Evolutionary conservation across 30 jellyfish, hydroid and myxozoan genomes (phyloP).

Genomic region (Catostylus mosaicus): DNA sequence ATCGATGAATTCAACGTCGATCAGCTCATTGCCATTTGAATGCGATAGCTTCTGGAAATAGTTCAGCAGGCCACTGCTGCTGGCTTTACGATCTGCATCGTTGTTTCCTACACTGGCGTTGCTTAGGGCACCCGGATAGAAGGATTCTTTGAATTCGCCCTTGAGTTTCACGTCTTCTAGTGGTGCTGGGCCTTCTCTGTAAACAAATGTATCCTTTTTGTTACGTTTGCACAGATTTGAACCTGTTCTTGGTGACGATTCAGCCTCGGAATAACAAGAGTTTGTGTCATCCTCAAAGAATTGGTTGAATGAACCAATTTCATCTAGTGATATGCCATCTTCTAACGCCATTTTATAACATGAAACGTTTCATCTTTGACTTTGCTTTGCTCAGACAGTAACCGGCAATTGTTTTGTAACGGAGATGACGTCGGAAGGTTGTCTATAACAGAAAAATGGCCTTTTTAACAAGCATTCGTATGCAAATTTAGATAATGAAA

Average conservation of each 20-base stretch:
- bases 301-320: conserved; percentile 25
- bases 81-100: conserved; percentile 18
- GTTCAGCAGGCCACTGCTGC: conserved; percentile 80
- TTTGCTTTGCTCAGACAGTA: too few species aligned
- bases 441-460: too few species aligned
- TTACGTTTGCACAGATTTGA: conserved; percentile 18
- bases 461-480: too few species aligned
- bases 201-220: conserved; percentile 18
- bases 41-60: conserved; percentile 78
- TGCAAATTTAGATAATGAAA: too few species aligned
- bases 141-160: conserved; percentile 28
- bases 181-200: conserved; percentile 85
- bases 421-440: too few species aligned
- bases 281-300: conserved; percentile 10
- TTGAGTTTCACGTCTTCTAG: conserved; percentile 58
- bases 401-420: too few species aligned
- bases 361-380: too few species aligned
- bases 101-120: conserved; percentile 1
- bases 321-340: conserved; percentile 1
- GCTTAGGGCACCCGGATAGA: conserved; percentile 58
- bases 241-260: not conserved
- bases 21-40: conserved; percentile 49
- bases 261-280: conserved; percentile 14
- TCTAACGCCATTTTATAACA: not conserved
- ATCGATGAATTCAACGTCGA: conserved; percentile 83